These are phyloP conservation scores for Theretra japonica DNA, from an alignment of 2,888 invertebrate species.

Conservation along the genomic window DNA sequence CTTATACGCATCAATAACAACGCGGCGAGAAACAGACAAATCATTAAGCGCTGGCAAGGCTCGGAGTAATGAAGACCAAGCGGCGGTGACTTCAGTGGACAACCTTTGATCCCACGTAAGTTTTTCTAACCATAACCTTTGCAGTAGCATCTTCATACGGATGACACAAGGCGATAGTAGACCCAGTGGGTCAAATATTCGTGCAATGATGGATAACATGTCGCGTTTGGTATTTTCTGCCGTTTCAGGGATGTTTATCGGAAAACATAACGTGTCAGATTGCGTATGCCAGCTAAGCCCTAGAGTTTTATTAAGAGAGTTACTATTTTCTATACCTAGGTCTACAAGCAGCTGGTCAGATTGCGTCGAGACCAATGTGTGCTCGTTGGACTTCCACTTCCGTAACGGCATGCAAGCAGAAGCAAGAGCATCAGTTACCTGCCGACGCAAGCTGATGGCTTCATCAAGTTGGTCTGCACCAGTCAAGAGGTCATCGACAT, in stretches of 20 bases:
- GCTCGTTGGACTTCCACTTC: no score
- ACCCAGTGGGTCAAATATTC: not conserved
- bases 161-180: conserved; percentile 1
- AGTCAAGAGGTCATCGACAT: no score
- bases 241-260: not conserved
- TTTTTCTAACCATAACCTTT: conserved; percentile 4
- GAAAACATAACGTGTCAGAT: not conserved
- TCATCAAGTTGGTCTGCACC: no score
- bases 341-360: no score
- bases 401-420: no score
- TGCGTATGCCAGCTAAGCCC: conserved; percentile 8
- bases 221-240: not conserved
- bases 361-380: no score
- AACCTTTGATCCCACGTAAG: not conserved
- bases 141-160: conserved; percentile 2
- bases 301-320: no score
- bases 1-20: not conserved
- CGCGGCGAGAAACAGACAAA: not conserved
- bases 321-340: no score
- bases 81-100: not conserved
- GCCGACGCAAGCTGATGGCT: no score
- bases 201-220: not conserved
- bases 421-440: no score
- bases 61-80: not conserved
- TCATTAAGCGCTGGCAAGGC: not conserved